A percentile compares a stretch with the other conserved stretches of the same genome.
These are phyloP conservation scores for Meles meles DNA, from an alignment of 2,113 vertebrate genomes.

Conservation along the genomic window DNA sequence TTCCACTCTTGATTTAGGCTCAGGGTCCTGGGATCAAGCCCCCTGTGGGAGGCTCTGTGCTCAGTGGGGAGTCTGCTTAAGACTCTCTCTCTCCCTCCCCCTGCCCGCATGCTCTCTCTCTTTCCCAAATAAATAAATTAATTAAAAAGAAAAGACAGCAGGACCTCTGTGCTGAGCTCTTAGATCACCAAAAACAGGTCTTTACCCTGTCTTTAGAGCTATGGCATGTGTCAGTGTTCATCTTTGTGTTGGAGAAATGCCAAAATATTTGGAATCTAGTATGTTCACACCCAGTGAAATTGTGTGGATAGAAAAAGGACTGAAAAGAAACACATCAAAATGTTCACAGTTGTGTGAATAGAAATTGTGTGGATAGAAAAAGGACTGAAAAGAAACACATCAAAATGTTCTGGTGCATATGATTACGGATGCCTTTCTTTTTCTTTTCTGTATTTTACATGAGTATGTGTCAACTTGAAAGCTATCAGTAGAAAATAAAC, in stretches of 20 bases:
- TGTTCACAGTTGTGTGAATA: too few species aligned
- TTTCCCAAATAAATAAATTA: background rate
- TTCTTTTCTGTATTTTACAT: background rate
- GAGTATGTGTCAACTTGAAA: background rate
- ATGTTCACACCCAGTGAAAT: background rate
- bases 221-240: background rate
- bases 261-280: slow-evolving; percentile 6
- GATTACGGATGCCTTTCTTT: background rate
- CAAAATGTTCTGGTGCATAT: background rate
- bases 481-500: background rate
- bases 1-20: background rate
- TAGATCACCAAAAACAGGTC: background rate
- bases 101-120: background rate
- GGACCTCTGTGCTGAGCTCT: background rate
- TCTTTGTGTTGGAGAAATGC: slow-evolving; percentile 29
- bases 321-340: background rate
- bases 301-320: background rate
- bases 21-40: background rate
- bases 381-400: background rate
- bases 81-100: background rate
- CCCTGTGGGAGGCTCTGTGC: background rate
- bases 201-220: background rate
- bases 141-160: background rate
- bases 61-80: background rate
- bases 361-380: background rate